Evolutionary conservation across 2,888 invertebrate species (phyloP).

Genomic region (Allygus modestus): DNA sequence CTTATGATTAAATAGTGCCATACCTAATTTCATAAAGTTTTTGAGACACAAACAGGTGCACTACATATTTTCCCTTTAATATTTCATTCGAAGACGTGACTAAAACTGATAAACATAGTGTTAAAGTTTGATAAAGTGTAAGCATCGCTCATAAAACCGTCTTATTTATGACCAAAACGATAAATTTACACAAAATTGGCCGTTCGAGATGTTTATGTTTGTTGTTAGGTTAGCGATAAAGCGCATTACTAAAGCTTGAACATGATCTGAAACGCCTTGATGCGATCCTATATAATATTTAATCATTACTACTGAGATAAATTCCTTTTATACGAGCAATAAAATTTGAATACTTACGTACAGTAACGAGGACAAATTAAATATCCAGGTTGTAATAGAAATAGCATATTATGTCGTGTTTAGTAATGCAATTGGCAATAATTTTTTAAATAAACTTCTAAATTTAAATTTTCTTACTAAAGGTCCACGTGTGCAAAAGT

Average conservation of each 20-base stretch:
- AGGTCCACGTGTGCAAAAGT: too few relatives aligned
- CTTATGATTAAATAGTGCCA: too few relatives aligned
- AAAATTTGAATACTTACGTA: background rate
- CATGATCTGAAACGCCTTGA: background rate
- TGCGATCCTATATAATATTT: background rate
- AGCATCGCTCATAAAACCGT: conserved; percentile 1
- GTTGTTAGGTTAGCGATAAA: conserved; percentile 18
- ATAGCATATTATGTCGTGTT: background rate
- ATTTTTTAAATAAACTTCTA: too few relatives aligned
- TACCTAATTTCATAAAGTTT: too few relatives aligned
- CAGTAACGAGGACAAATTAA: background rate
- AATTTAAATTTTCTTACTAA: too few relatives aligned
- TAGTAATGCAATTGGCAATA: background rate
- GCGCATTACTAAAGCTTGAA: background rate
- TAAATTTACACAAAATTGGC: conserved; percentile 27
- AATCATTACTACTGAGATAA: background rate
- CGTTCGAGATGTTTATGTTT: conserved; percentile 18
- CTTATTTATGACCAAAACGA: background rate
- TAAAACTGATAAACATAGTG: too few relatives aligned
- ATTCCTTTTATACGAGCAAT: background rate
- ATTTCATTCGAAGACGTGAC: background rate
- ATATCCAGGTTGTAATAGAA: background rate
- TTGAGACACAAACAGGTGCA: too few relatives aligned
- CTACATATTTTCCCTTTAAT: too few relatives aligned
- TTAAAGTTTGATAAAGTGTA: background rate